Evolutionary conservation across 2,113 vertebrate genomes (phyloP), one percentile per base, ranked within the genome.

Genomic region (Myanophis thanlyinensis): DNA sequence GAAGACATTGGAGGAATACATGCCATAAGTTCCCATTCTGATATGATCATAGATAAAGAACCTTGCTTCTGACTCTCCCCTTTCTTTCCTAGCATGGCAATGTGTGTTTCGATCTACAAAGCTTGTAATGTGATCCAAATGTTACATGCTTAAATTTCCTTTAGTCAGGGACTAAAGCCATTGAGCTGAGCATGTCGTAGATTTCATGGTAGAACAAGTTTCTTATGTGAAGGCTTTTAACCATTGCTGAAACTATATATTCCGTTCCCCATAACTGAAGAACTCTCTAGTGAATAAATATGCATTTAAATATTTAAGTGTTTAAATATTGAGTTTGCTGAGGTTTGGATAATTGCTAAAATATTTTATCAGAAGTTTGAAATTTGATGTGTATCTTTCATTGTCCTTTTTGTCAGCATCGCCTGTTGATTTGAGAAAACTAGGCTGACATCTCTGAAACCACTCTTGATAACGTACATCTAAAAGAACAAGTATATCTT

Each of bases 201-300:
- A 96, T 97, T 95, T 0, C 3, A 92, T 8, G 88, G 91, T 89
- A 96, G 95, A 97, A 97, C 96, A 96, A 96, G 92, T 97, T 96
- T 97, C 96, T 97, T 96, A 89, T 48, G 96, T 98, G 97, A 98
- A 95, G 96, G 97, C 97, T 96, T 97, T 95, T 91, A 95, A 95
- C 95, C 95, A 95, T 96, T 95, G 95, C 95, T 94, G 96, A 97
- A 98, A 97, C 95, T 91, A 40, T 95, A 59, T 95, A 96, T 93
- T 96, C 97, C 97, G 86, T 94, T 97, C 97, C 96, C 96, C 97
- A 96, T 95, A 96, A 93, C 94, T 96, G 95, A 96, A 96, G 92
- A 93, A 90, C 73, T 94, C 85, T 92, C 46, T 96, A 95, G 96
- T 95, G 97, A 93, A 97, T 96, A 96, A 97, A 97, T 97, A 94